Evolutionary conservation across 2,797 vertebrate species (phyloP).

Genomic region (Emydoidea blandingii): DNA sequence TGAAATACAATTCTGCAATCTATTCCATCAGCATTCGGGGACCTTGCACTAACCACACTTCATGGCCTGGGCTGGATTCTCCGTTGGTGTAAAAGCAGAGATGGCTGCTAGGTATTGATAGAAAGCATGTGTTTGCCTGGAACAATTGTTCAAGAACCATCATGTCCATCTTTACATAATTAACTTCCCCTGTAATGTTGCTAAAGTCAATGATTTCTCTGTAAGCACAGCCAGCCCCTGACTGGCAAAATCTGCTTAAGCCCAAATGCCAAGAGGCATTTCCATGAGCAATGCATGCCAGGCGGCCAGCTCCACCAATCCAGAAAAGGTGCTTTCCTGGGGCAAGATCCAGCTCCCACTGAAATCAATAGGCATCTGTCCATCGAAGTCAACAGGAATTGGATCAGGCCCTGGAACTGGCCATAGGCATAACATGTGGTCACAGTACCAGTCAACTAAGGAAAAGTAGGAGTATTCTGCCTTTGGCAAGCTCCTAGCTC

Average conservation of each 20-base stretch:
- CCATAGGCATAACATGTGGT: not conserved
- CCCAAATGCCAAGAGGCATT: not conserved
- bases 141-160: not conserved
- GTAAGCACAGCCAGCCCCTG: not conserved
- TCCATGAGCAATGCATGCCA: not conserved
- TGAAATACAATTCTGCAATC: rapidly evolving
- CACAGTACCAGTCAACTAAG: not conserved
- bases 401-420: not conserved
- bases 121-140: rapidly evolving
- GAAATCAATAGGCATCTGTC: not conserved
- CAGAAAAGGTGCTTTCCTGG: not conserved
- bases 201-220: rapidly evolving
- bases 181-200: rapidly evolving
- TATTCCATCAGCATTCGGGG: not conserved
- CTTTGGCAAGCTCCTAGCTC: not conserved
- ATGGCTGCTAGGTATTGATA: not conserved
- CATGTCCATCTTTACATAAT: rapidly evolving
- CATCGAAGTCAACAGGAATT: not conserved
- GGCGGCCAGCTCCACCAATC: rapidly evolving
- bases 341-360: not conserved
- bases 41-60: not conserved
- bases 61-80: rapidly evolving
- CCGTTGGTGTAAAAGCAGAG: not conserved
- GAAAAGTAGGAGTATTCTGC: not conserved
- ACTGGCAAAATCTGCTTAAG: not conserved